Conservation (phyloP, 2,113 vertebrate genomes). For the Poeciliopsis turrubarensis region DNA sequence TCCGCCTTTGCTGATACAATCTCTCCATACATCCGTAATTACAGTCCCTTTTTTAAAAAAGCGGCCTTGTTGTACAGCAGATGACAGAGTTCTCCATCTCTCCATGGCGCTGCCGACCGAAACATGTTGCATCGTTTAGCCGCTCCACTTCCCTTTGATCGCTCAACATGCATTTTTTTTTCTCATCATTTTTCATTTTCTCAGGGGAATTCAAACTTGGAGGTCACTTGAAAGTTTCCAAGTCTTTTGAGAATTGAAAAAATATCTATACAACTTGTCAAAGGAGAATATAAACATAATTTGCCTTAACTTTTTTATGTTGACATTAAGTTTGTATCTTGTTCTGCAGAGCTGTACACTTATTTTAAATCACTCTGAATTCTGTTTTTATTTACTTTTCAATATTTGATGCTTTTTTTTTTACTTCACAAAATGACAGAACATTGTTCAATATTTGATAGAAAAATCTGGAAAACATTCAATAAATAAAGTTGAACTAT, state of each 20-base stretch:
- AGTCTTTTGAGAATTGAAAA: slow-evolving; percentile 17
- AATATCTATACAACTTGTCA: neutral
- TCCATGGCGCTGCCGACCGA: slow-evolving; percentile 3
- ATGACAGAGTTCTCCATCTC: slow-evolving; percentile 39
- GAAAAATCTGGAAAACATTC: neutral
- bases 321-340: neutral
- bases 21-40: slow-evolving; percentile 51
- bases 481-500: neutral
- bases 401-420: neutral
- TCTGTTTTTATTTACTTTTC: neutral
- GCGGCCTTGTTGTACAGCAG: slow-evolving; percentile 23
- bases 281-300: neutral
- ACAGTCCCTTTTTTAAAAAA: neutral
- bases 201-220: slow-evolving; percentile 19
- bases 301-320: neutral
- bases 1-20: slow-evolving; percentile 46
- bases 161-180: slow-evolving; percentile 22
- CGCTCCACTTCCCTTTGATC: neutral
- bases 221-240: slow-evolving; percentile 33
- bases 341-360: neutral
- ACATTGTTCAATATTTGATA: neutral
- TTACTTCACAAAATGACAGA: neutral
- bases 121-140: slow-evolving; percentile 24
- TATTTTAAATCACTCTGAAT: neutral
- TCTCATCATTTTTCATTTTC: slow-evolving; percentile 17